Conservation (phyloP, 2,797 vertebrate genomes). For the Miopithecus talapoin region DNA sequence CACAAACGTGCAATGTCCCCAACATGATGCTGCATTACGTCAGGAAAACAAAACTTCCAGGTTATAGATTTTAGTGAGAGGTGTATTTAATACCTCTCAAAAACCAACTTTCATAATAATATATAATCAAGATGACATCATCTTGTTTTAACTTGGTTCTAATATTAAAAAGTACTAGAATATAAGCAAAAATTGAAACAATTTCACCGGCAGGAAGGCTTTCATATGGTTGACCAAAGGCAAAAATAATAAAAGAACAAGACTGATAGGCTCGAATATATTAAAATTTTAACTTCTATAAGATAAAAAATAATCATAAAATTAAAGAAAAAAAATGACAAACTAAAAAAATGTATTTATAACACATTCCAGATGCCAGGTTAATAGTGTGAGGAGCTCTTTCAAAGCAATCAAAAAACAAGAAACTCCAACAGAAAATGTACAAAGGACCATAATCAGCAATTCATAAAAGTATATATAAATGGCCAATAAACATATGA, state of each 20-base stretch:
- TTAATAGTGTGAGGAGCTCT: not conserved
- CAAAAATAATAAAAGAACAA: slow-evolving; percentile 45
- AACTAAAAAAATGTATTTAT: slow-evolving; percentile 32
- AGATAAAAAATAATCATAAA: slow-evolving; percentile 18
- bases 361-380: not conserved
- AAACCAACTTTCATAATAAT: slow-evolving; percentile 24
- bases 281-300: slow-evolving; percentile 32
- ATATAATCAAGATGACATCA: not conserved
- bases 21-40: not conserved
- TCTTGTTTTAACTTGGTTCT: slow-evolving; percentile 28
- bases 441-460: not conserved
- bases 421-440: not conserved
- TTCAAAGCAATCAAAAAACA: slow-evolving; percentile 30
- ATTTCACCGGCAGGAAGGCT: not conserved
- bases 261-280: not conserved
- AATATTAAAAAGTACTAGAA: not conserved
- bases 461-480: not conserved
- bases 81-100: not conserved
- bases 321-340: slow-evolving; percentile 23
- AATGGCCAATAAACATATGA: not conserved
- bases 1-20: not conserved
- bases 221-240: not conserved
- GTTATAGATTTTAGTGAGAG: not conserved
- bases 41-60: slow-evolving; percentile 28
- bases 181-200: slow-evolving; percentile 26